Conservation (phyloP, 2,113 vertebrate species). For the Ellobius talpinus region DNA sequence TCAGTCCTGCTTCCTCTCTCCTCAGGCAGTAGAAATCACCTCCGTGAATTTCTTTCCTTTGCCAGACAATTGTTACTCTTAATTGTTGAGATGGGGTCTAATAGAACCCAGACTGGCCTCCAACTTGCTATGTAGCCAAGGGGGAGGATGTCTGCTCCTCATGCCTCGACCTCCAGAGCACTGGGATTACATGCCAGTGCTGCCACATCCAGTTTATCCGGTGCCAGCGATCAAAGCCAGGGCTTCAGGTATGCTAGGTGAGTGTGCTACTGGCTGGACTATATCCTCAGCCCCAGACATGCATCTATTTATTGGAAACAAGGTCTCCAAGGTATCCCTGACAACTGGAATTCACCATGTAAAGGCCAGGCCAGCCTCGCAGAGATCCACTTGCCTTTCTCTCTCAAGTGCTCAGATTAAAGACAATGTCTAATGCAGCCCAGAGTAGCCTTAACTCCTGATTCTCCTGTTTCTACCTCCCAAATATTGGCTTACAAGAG, state of each 20-base stretch:
- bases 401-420: background rate
- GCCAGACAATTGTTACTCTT: background rate
- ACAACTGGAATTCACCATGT: background rate
- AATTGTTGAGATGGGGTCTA: background rate
- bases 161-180: background rate
- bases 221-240: too few species aligned
- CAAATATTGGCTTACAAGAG: too few species aligned
- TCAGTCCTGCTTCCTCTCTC: too few species aligned
- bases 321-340: background rate
- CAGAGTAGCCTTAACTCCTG: too few species aligned
- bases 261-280: background rate
- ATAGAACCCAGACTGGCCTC: background rate
- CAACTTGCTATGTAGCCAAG: background rate
- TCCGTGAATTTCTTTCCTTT: background rate
- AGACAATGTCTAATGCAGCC: too few species aligned
- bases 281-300: background rate
- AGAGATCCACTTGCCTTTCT: background rate
- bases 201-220: background rate
- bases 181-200: background rate
- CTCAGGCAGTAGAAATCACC: background rate
- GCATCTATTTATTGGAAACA: background rate
- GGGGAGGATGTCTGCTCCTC: background rate
- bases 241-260: too few species aligned
- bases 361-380: background rate
- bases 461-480: too few species aligned